Conservation (phyloP, 2,797 vertebrate species). For the Lophius americanus region DNA sequence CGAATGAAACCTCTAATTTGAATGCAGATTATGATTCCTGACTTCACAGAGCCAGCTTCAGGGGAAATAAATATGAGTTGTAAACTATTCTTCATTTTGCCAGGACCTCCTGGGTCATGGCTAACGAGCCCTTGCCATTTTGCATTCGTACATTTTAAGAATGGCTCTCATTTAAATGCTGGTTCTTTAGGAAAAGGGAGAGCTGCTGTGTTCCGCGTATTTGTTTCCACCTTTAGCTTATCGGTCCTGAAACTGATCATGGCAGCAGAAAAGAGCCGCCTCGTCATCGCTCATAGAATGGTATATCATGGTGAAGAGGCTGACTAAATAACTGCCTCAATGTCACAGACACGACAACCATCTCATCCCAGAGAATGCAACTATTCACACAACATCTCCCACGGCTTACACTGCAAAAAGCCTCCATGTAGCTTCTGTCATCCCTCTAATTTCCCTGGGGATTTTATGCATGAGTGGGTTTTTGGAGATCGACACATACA, state of each 20-base stretch:
- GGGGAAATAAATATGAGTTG: conserved; percentile 36
- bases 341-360: conserved; percentile 28
- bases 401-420: conserved; percentile 58
- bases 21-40: conserved; percentile 38
- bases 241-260: conserved; percentile 35
- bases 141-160: conserved; percentile 2
- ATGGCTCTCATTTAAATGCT: conserved; percentile 8
- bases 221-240: conserved; percentile 10
- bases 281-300: conserved; percentile 42
- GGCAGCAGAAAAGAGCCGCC: conserved; percentile 30
- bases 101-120: conserved; percentile 23
- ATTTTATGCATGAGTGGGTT: conserved; percentile 50
- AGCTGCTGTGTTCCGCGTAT: conserved; percentile 13
- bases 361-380: conserved; percentile 37
- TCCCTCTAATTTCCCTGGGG: conserved; percentile 60
- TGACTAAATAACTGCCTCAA: conserved; percentile 45
- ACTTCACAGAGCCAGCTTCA: conserved; percentile 2
- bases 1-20: conserved; percentile 28
- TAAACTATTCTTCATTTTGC: conserved; percentile 34
- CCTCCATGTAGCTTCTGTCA: conserved; percentile 42
- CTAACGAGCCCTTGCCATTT: conserved; percentile 10
- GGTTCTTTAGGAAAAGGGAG: conserved; percentile 19
- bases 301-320: conserved; percentile 45
- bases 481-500: conserved; percentile 33
- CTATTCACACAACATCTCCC: conserved; percentile 53